phyloP scores from a whole-genome alignment of 2,888 invertebrate genomes.

The Willowsia nigromaculata region DNA sequence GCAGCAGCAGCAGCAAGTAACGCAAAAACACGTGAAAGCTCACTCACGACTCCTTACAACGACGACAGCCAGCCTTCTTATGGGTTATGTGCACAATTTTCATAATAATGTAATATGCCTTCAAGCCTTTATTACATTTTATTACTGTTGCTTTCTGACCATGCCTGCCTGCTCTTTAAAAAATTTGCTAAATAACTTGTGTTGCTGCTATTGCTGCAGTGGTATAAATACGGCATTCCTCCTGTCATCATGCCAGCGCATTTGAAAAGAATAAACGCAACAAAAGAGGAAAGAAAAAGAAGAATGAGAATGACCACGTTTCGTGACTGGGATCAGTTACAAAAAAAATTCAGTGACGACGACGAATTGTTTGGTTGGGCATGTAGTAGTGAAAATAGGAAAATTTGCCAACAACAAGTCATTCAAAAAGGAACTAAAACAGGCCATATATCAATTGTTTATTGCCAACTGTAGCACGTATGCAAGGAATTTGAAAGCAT shows the following conservation, averaged over 20 bases:
- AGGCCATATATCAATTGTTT: constrained; percentile 38
- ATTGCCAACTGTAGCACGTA: constrained; percentile 38
- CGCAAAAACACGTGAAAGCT: constrained; percentile 66
- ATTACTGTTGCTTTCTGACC: constrained; percentile 46
- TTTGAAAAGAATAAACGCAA: constrained; percentile 13
- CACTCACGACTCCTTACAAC: constrained; percentile 55
- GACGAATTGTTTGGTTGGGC: constrained; percentile 2
- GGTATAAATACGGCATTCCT: constrained; percentile 63
- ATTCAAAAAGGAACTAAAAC: background rate
- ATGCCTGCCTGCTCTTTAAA: background rate
- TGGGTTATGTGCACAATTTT: constrained; percentile 42
- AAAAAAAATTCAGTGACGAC: constrained; percentile 15
- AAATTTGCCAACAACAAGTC: constrained; percentile 19
- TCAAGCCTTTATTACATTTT: constrained; percentile 48
- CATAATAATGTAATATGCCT: constrained; percentile 41
- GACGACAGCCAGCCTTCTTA: constrained; percentile 31
- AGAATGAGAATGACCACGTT: constrained; percentile 66
- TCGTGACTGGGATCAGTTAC: constrained; percentile 71
- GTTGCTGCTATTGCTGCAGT: background rate
- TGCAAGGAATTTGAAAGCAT: constrained; percentile 17
- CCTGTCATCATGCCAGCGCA: constrained; percentile 62
- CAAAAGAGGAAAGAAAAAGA: constrained; percentile 35
- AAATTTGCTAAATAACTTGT: constrained; percentile 43
- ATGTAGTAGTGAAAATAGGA: background rate
- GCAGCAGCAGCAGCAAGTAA: constrained; percentile 2